Conservation (phyloP, 2,888 invertebrate species). For the Drosophila multiciliata region DNA sequence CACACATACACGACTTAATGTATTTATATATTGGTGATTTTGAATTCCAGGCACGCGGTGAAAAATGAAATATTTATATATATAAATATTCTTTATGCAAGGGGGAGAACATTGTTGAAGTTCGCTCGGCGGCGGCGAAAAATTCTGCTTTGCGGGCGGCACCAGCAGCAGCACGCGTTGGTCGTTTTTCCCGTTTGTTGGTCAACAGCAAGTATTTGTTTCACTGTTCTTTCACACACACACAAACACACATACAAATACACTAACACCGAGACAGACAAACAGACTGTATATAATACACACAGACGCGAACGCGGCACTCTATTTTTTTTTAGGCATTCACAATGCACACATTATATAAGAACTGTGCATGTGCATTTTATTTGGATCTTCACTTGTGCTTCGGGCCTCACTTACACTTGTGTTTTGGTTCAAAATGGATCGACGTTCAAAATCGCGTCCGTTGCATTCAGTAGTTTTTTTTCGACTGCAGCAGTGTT, state of each 20-base stretch:
- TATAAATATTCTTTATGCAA: conserved; percentile 61
- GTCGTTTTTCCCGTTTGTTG: conserved; percentile 58
- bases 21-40: conserved; percentile 49
- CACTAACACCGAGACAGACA: conserved; percentile 14
- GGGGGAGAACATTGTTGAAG: conserved; percentile 13
- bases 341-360: conserved; percentile 54
- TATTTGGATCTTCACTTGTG: conserved; percentile 52
- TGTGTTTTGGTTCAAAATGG: conserved; percentile 60
- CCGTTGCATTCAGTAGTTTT: conserved; percentile 43
- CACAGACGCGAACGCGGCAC: conserved; percentile 13
- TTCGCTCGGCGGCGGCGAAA: conserved; percentile 44
- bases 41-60: conserved; percentile 72
- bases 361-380: conserved; percentile 54
- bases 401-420: conserved; percentile 68
- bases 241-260: conserved; percentile 11
- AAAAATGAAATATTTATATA: conserved; percentile 14
- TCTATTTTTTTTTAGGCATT: conserved; percentile 26
- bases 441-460: conserved; percentile 26
- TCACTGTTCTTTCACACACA: conserved; percentile 41
- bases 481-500: conserved; percentile 54
- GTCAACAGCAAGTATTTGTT: conserved; percentile 53
- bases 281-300: conserved; percentile 20
- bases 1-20: conserved; percentile 7
- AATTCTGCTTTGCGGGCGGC: conserved; percentile 63
- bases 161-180: conserved; percentile 68